phyloP scores from a whole-genome alignment of 2,113 vertebrate genomes.

The Boleophthalmus pectinirostris region DNA sequence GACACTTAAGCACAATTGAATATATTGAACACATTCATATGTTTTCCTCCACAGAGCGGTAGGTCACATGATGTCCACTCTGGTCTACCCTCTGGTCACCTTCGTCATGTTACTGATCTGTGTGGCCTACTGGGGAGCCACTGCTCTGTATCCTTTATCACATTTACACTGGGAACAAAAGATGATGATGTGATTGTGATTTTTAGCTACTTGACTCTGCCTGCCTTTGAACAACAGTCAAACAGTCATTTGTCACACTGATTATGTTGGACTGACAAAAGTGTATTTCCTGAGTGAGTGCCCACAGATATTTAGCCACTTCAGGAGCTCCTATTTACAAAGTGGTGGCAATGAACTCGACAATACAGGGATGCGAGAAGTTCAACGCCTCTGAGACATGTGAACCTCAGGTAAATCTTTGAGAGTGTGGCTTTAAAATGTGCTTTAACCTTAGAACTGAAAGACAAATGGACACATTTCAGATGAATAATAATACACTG shows the following conservation, averaged over 20 bases:
- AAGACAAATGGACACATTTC: too few relatives aligned
- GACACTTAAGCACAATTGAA: too few relatives aligned
- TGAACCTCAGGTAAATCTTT: slow-evolving; percentile 72
- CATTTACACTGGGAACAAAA: too few relatives aligned
- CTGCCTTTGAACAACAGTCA: too few relatives aligned
- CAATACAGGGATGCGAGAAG: slow-evolving; percentile 36
- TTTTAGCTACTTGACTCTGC: too few relatives aligned
- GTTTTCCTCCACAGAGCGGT: slow-evolving; percentile 77
- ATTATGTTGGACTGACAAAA: too few relatives aligned
- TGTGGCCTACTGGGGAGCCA: slow-evolving; percentile 85
- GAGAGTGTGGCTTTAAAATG: too few relatives aligned
- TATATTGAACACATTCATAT: not conserved
- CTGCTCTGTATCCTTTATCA: slow-evolving; percentile 86
- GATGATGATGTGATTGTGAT: too few relatives aligned
- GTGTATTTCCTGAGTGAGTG: slow-evolving; percentile 41
- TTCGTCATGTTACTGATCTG: slow-evolving; percentile 86
- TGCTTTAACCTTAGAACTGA: too few relatives aligned
- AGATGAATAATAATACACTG: too few relatives aligned
- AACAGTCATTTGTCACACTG: not conserved
- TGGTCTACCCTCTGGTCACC: slow-evolving; percentile 85
- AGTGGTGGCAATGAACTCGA: slow-evolving; percentile 72
- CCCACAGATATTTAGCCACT: slow-evolving; percentile 85
- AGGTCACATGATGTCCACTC: slow-evolving; percentile 83
- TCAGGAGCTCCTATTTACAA: slow-evolving; percentile 82
- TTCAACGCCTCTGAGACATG: slow-evolving; percentile 70